These are phyloP conservation scores for Aphidius gifuensis DNA, from an alignment of 1,140 invertebrate species.

Conservation along the genomic window DNA sequence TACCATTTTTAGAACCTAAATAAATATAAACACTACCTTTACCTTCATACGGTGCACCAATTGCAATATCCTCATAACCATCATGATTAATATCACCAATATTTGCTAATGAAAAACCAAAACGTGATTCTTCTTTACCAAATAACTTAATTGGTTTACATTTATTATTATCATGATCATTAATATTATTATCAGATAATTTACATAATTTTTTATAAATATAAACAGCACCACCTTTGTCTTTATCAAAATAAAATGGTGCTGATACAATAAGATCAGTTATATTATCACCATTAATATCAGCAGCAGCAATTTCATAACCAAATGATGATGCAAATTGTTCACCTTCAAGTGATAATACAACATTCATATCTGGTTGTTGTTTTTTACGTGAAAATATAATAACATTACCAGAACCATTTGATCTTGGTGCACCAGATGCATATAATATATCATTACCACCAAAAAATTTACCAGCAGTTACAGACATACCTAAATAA, in stretches of 20 bases:
- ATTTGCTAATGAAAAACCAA: slow-evolving; percentile 82
- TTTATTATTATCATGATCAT: slow-evolving; percentile 34
- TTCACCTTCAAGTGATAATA: slow-evolving; percentile 71
- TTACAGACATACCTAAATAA: slow-evolving; percentile 86
- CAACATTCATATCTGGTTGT: slow-evolving; percentile 61
- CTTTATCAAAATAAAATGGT: slow-evolving; percentile 83
- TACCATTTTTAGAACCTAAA: slow-evolving; percentile 72
- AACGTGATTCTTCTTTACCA: slow-evolving; percentile 59
- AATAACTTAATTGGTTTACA: slow-evolving; percentile 48
- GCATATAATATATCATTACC: slow-evolving; percentile 66
- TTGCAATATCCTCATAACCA: slow-evolving; percentile 82
- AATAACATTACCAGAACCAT: slow-evolving; percentile 82
- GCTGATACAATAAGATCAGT: slow-evolving; percentile 87
- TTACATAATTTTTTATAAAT: slow-evolving; percentile 69
- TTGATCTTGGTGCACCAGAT: slow-evolving; percentile 81
- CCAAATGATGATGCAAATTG: slow-evolving; percentile 88
- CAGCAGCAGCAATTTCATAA: slow-evolving; percentile 78
- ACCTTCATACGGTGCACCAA: slow-evolving; percentile 89
- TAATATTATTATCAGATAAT: slow-evolving; percentile 27
- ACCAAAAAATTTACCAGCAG: slow-evolving; percentile 75
- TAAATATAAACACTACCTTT: slow-evolving; percentile 83
- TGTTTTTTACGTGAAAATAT: slow-evolving; percentile 56
- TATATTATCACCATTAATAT: slow-evolving; percentile 81
- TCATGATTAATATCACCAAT: slow-evolving; percentile 91
- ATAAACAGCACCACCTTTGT: slow-evolving; percentile 85